phyloP scores from a whole-genome alignment of 2,797 vertebrate species.

The Adrianichthys oophorus region DNA sequence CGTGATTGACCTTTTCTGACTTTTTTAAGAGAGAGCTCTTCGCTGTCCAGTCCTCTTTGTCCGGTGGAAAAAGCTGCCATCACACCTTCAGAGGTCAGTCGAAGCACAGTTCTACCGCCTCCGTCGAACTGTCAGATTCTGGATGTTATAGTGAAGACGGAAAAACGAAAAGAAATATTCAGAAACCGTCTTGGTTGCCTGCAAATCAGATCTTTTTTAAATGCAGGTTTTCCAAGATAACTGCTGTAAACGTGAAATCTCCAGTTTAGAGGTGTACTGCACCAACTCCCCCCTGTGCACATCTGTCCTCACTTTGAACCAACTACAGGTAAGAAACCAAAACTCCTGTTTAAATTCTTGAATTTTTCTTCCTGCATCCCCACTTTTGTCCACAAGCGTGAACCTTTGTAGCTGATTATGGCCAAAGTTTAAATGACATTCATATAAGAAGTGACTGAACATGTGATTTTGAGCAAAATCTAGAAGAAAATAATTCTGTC shows the following conservation, averaged over 20 bases:
- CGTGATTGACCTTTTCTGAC: too few relatives aligned
- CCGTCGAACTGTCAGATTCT: too few relatives aligned
- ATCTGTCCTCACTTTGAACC: slow-evolving; percentile 77
- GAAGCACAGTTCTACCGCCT: background rate
- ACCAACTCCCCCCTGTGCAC: slow-evolving; percentile 83
- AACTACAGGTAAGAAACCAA: slow-evolving; percentile 80
- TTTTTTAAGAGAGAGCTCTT: slow-evolving; percentile 32
- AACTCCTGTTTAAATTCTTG: too few relatives aligned
- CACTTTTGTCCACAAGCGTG: too few relatives aligned
- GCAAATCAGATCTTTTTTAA: background rate
- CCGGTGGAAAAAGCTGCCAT: slow-evolving; percentile 46
- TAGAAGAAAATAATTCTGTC: too few relatives aligned
- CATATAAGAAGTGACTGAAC: too few relatives aligned
- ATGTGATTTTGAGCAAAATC: too few relatives aligned
- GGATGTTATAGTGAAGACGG: too few relatives aligned
- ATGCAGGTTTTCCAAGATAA: slow-evolving; percentile 90
- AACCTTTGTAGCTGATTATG: too few relatives aligned
- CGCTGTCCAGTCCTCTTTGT: slow-evolving; percentile 34
- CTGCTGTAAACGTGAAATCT: slow-evolving; percentile 92
- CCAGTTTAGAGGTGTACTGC: slow-evolving; percentile 87
- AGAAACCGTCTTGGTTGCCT: background rate
- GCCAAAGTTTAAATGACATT: too few relatives aligned
- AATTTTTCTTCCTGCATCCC: too few relatives aligned
- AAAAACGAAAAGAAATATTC: background rate
- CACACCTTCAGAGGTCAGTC: slow-evolving; percentile 46